Conservation (phyloP, 1,140 invertebrate species). For the Anoplophora glabripennis region DNA sequence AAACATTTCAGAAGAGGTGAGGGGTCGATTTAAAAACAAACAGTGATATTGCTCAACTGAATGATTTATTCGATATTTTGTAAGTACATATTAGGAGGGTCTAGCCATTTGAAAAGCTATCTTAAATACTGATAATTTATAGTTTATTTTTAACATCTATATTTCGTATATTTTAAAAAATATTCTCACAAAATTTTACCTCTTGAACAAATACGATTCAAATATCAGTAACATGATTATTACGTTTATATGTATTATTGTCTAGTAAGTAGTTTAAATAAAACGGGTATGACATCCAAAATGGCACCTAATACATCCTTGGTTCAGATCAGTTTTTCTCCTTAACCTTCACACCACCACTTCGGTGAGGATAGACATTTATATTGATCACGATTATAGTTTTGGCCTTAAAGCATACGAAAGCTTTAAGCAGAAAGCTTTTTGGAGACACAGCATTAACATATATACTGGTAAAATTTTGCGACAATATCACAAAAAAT, state of each 20-base stretch:
- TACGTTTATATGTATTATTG: conserved; percentile 13
- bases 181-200: conserved; percentile 30
- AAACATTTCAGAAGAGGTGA: too few relatives aligned
- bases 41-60: conserved; percentile 40
- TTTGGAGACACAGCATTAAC: neutral
- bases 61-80: conserved; percentile 46
- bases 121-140: conserved; percentile 50
- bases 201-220: neutral
- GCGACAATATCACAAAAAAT: conserved; percentile 32
- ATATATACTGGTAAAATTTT: conserved; percentile 19
- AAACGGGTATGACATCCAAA: conserved; percentile 2
- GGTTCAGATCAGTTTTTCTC: neutral
- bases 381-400: neutral
- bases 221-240: too few relatives aligned
- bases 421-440: neutral
- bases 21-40: conserved; percentile 2
- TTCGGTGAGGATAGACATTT: neutral
- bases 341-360: neutral
- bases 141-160: conserved; percentile 46
- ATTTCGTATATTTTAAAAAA: conserved; percentile 29
- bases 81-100: conserved; percentile 49
- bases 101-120: conserved; percentile 49
- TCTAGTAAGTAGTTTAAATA: conserved; percentile 13
- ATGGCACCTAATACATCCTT: neutral
- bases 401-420: neutral